Percentiles rank a stretch among this genome's conserved stretches.
These are phyloP conservation scores for Meriones unguiculatus DNA, from an alignment of 2,113 vertebrate species.

Conservation along the genomic window DNA sequence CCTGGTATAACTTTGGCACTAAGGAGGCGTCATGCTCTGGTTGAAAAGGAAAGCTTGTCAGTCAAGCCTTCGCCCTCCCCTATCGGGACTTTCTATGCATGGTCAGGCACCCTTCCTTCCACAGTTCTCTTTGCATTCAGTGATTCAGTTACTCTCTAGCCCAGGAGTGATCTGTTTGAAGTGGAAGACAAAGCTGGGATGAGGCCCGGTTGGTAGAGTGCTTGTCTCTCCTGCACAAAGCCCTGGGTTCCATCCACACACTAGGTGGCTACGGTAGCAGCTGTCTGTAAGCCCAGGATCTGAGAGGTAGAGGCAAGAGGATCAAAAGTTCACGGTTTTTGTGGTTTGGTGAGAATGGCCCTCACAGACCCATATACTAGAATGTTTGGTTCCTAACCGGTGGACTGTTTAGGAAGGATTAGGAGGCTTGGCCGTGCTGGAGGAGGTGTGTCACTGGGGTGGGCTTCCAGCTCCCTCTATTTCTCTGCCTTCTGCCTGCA, in stretches of 20 bases:
- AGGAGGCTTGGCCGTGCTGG: not conserved
- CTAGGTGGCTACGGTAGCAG: not conserved
- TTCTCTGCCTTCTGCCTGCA: not conserved
- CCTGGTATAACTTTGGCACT: not conserved
- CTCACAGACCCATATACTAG: not conserved
- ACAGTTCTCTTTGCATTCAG: not conserved
- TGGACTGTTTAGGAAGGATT: not conserved
- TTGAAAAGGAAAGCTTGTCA: not conserved
- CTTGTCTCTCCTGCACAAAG: not conserved
- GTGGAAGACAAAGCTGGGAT: not conserved
- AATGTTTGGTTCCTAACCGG: not conserved
- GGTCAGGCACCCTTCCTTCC: not conserved
- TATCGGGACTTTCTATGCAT: rapidly evolving
- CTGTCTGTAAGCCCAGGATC: not conserved
- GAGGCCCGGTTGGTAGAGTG: not conserved
- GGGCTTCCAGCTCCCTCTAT: not conserved
- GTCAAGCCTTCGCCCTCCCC: not conserved
- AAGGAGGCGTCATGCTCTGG: not conserved
- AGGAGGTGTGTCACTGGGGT: not conserved
- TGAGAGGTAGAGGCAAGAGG: not conserved
- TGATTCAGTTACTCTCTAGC: not conserved
- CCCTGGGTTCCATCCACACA: not conserved
- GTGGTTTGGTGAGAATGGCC: not conserved
- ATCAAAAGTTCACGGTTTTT: not conserved
- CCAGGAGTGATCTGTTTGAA: not conserved